These are phyloP conservation scores for Odocoileus hemionus DNA, from an alignment of 2,113 vertebrate species.

Conservation along the genomic window DNA sequence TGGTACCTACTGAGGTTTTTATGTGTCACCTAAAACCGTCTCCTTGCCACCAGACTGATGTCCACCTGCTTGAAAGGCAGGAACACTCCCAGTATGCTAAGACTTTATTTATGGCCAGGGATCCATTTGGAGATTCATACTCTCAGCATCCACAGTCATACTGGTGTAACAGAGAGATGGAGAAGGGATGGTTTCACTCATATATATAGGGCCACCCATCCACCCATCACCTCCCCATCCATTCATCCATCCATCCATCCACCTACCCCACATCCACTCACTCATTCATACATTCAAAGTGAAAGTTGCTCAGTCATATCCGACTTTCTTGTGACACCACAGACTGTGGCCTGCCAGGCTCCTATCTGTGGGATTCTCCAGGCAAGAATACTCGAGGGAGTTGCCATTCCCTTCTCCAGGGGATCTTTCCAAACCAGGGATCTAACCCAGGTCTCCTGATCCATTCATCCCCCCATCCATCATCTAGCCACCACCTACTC, in stretches of 20 bases:
- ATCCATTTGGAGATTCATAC: not conserved
- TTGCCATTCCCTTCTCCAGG: not conserved
- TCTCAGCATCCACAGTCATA: not conserved
- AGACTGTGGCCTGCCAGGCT: not conserved
- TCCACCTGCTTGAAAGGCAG: not conserved
- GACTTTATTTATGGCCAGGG: not conserved
- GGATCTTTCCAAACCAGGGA: not conserved
- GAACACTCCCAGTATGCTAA: not conserved
- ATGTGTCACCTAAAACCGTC: not conserved
- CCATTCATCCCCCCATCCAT: not conserved
- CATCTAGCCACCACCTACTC: not conserved
- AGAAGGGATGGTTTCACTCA: not conserved
- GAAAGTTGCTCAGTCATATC: not conserved
- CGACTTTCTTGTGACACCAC: not conserved
- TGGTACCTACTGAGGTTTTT: not conserved
- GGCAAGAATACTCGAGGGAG: not conserved
- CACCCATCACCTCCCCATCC: accelerated
- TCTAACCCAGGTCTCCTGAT: not conserved
- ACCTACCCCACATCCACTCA: not conserved
- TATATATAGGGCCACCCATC: not conserved
- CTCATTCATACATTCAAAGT: not conserved
- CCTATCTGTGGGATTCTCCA: not conserved
- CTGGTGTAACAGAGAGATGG: not conserved
- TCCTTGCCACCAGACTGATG: not conserved
- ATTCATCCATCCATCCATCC: not conserved